Percentiles rank a stretch among this genome's conserved stretches.
phyloP scores from a whole-genome alignment of 2,113 vertebrate species.

The Odobenus rosmarus region DNA sequence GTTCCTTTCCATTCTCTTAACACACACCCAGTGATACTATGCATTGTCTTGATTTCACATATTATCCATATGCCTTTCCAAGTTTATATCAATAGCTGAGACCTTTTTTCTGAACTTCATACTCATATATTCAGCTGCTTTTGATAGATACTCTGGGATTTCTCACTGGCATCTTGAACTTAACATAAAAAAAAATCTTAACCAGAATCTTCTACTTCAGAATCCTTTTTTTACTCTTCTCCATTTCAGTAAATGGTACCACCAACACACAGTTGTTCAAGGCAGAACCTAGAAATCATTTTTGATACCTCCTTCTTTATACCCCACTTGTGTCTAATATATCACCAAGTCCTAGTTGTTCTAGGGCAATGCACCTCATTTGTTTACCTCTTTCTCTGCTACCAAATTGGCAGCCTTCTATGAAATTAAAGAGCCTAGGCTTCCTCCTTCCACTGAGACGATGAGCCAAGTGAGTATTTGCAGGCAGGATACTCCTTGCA shows the following conservation, averaged over 20 bases:
- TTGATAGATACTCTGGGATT: neutral
- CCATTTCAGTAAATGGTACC: neutral
- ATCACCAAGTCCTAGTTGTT: neutral
- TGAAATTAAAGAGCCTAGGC: slow-evolving; percentile 13
- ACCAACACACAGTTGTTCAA: neutral
- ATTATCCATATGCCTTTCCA: neutral
- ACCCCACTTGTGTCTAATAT: neutral
- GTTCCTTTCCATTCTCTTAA: neutral
- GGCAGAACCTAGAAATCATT: neutral
- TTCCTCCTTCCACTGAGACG: neutral
- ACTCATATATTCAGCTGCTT: neutral
- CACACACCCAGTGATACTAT: neutral
- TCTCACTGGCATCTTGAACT: slow-evolving; percentile 4
- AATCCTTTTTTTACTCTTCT: neutral
- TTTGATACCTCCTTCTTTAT: neutral
- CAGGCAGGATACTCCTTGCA: neutral
- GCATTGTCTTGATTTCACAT: neutral
- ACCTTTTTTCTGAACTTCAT: slow-evolving; percentile 28
- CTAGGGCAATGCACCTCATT: neutral
- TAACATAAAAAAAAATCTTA: neutral
- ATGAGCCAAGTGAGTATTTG: neutral
- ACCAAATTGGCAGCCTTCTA: neutral
- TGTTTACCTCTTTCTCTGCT: neutral
- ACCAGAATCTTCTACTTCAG: neutral
- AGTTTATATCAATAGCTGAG: slow-evolving; percentile 3